Conservation (phyloP, 2,797 vertebrate genomes). For the Syndactyla subalaris region DNA sequence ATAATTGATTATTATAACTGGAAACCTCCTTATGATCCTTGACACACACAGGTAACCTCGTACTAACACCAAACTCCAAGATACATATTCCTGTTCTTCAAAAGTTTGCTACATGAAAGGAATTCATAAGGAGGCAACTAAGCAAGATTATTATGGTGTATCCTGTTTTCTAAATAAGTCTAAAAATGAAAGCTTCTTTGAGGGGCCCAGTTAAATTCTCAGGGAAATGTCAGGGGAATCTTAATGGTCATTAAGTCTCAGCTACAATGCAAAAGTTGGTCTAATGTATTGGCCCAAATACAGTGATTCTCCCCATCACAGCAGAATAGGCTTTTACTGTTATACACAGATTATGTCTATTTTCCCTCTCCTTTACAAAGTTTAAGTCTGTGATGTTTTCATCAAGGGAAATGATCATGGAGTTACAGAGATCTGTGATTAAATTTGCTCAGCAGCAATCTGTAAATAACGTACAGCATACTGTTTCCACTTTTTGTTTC, state of each 20-base stretch:
- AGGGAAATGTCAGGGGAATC: constrained; percentile 52
- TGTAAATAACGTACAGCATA: constrained; percentile 72
- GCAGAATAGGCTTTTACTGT: constrained; percentile 72
- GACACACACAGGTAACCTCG: neutral
- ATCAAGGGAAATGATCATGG: constrained; percentile 75
- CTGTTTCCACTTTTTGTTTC: constrained; percentile 68
- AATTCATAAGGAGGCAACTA: neutral
- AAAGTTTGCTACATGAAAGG: neutral
- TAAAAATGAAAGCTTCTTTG: constrained; percentile 46
- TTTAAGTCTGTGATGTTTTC: constrained; percentile 74
- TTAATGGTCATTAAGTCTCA: constrained; percentile 63
- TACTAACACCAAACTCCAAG: neutral
- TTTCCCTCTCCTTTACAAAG: constrained; percentile 70
- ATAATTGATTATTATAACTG: neutral
- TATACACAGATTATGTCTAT: constrained; percentile 61
- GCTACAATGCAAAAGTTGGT: constrained; percentile 57
- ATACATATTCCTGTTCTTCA: neutral
- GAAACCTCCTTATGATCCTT: neutral
- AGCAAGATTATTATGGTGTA: neutral
- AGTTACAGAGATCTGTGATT: constrained; percentile 73
- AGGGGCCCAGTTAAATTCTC: constrained; percentile 20
- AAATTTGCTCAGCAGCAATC: constrained; percentile 75
- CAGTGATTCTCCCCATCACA: constrained; percentile 63
- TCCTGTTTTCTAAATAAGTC: neutral
- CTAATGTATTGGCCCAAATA: constrained; percentile 67